Percentiles rank a stretch among this genome's conserved stretches.
Evolutionary conservation across 2,113 vertebrate genomes (phyloP).

Genomic region (Prietella phreatophila): DNA sequence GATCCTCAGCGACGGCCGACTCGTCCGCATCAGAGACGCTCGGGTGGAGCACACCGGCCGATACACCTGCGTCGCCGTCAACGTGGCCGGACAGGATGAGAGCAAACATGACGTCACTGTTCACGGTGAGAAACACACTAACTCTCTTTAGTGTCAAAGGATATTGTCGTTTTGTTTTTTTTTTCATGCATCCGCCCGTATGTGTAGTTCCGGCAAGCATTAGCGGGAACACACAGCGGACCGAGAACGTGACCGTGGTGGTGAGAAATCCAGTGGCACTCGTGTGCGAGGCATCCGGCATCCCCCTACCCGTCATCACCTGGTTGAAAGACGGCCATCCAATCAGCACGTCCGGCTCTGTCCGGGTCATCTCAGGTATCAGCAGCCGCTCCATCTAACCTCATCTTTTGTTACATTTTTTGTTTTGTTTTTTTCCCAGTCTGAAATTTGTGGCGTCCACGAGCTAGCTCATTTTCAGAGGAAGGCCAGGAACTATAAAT

Average conservation of each 20-base stretch:
- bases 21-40: constrained; percentile 76
- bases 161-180: no score
- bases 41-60: constrained; percentile 84
- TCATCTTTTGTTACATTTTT: background rate
- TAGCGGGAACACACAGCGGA: constrained; percentile 67
- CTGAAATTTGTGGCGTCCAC: constrained; percentile 14
- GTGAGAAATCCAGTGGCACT: constrained; percentile 88
- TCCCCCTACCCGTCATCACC: constrained; percentile 84
- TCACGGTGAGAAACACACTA: constrained; percentile 74
- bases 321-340: constrained; percentile 88
- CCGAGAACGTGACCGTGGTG: constrained; percentile 87
- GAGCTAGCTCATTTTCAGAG: background rate
- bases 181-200: background rate
- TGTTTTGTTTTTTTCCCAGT: background rate
- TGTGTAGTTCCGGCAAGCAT: constrained; percentile 84
- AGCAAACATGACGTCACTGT: constrained; percentile 85
- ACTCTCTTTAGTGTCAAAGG: background rate
- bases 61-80: constrained; percentile 88
- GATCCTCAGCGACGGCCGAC: constrained; percentile 72
- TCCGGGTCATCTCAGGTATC: constrained; percentile 86
- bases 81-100: constrained; percentile 87
- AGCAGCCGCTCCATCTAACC: background rate
- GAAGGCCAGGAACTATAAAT: constrained; percentile 51
- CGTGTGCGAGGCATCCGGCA: constrained; percentile 87
- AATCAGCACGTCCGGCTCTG: constrained; percentile 70